phyloP scores from a whole-genome alignment of 1,140 invertebrate species.

The Drosophila prosaltans region DNA sequence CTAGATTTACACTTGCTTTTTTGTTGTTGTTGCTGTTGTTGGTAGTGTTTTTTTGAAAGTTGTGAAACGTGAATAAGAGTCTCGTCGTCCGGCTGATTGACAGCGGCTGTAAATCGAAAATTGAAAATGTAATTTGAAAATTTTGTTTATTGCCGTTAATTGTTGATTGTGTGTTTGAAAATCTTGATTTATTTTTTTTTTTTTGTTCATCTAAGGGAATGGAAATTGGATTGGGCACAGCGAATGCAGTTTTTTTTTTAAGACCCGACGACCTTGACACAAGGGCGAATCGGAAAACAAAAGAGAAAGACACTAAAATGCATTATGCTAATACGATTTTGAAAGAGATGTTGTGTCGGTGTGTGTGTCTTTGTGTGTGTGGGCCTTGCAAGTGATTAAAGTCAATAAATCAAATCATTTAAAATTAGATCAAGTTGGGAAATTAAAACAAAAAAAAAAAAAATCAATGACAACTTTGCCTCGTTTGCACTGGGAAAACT shows the following conservation, averaged over 20 bases:
- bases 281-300: conserved; percentile 23
- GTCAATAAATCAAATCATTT: not conserved
- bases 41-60: conserved; percentile 15
- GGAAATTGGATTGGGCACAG: conserved; percentile 7
- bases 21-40: conserved; percentile 28
- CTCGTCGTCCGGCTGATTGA: conserved; percentile 4
- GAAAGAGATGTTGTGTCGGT: not conserved
- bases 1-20: conserved; percentile 26
- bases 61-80: conserved; percentile 14
- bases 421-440: too few relatives aligned
- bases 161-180: conserved; percentile 16
- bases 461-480: too few relatives aligned
- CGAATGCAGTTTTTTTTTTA: too few relatives aligned
- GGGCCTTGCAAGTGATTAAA: not conserved
- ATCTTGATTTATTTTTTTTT: conserved; percentile 23
- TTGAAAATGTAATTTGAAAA: conserved; percentile 73
- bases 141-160: conserved; percentile 22
- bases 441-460: too few relatives aligned
- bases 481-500: too few relatives aligned
- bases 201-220: conserved; percentile 11
- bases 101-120: conserved; percentile 28
- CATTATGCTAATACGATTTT: conserved; percentile 3
- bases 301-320: conserved; percentile 1
- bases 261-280: conserved; percentile 39
- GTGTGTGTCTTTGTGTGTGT: too few relatives aligned